Conservation (phyloP, 1,140 invertebrate species). For the Habropoda laboriosa region DNA sequence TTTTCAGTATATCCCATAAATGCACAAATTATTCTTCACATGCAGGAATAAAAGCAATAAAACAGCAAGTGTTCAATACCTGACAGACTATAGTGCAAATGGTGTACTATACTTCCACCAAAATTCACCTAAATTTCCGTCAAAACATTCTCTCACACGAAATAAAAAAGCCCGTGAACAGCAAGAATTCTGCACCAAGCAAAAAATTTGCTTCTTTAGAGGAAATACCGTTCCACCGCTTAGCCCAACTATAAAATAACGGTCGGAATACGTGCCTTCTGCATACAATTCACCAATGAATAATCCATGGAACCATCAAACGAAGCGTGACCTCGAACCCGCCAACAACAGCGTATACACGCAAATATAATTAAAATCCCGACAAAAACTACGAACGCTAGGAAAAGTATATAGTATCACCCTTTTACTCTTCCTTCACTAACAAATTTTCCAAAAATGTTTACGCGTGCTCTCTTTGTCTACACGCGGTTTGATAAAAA, state of each 20-base stretch:
- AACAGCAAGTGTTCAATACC: no score
- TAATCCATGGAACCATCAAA: conserved; percentile 16
- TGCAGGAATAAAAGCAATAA: no score
- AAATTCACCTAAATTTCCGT: no score
- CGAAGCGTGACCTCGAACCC: conserved; percentile 3
- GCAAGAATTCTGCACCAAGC: not conserved
- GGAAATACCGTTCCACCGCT: not conserved
- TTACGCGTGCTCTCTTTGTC: no score
- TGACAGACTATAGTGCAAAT: no score
- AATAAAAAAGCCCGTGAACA: not conserved
- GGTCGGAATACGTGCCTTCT: conserved; percentile 12
- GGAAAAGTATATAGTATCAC: no score
- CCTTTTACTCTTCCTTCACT: no score
- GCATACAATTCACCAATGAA: conserved; percentile 13
- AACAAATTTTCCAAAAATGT: no score
- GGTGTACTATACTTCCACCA: no score
- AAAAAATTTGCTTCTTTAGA: not conserved
- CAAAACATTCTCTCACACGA: not conserved
- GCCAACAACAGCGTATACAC: not conserved
- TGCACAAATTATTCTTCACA: not conserved
- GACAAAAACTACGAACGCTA: no score
- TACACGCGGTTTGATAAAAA: no score
- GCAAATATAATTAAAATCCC: not conserved
- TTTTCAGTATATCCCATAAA: no score
- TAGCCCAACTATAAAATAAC: not conserved